Evolutionary conservation across 2,888 invertebrate species (phyloP).

Genomic region (Tenthredo distinguenda): DNA sequence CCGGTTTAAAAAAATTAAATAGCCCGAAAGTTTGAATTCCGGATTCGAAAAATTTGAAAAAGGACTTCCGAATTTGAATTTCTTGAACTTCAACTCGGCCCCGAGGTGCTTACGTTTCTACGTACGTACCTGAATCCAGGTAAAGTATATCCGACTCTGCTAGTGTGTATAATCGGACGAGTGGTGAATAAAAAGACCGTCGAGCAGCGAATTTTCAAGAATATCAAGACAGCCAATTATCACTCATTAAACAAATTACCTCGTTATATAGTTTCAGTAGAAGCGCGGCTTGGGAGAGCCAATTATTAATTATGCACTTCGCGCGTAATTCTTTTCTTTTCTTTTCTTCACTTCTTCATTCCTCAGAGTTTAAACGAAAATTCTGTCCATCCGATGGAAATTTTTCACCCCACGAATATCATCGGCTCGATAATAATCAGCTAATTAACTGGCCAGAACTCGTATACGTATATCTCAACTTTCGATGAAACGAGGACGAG

Average conservation of each 20-base stretch:
- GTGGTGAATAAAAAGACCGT: not conserved
- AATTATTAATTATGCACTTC: not conserved
- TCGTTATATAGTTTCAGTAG: not conserved
- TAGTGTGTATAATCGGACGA: not conserved
- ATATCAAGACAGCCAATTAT: conserved; percentile 18
- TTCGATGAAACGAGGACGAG: not conserved
- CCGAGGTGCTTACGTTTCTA: no score
- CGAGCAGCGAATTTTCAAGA: not conserved
- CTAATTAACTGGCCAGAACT: not conserved
- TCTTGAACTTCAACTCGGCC: not conserved
- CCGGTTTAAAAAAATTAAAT: not conserved
- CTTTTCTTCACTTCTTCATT: no score
- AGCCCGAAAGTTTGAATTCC: not conserved
- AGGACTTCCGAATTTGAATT: not conserved
- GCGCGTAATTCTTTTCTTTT: not conserved
- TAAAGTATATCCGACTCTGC: not conserved
- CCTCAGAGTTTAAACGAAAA: no score
- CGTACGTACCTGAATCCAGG: not conserved
- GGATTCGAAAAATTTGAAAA: no score
- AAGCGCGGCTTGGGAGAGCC: no score
- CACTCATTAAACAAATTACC: conserved; percentile 22
- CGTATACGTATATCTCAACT: not conserved
- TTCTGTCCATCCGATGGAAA: no score
- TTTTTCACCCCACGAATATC: no score
- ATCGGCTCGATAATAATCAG: not conserved